Base-by-base conservation (phyloP, 2,888 invertebrate species). In the Athalia cordata region DNA sequence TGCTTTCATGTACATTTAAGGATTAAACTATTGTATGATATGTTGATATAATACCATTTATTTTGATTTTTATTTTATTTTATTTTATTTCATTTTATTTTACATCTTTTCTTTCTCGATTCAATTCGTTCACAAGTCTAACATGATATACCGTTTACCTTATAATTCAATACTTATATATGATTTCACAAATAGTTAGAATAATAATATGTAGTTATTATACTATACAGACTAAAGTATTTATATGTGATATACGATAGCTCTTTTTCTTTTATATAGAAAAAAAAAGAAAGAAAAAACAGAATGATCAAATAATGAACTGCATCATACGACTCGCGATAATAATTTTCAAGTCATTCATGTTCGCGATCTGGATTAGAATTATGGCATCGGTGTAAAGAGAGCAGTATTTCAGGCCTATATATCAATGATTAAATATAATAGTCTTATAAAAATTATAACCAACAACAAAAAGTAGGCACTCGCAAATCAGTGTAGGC, bases 211-310 rank as follows among this genome's bases (percentile, higher is more conserved):
- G 81, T 83, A 84, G 83, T 81, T 82, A 81, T 80, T 29, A 29
- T 2, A 29, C 29, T 29, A 81, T 72, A 72, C 72, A 72, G 72
- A 59, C 72, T 72, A 59, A 72, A 72, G 72, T 72, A 72, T 72
- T 83, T 84, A 82, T 84, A 85, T 87, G 86, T 87, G 87, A 86
- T 87, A 87, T 85, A 82, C 72, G 72, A 84, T 86, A 86, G 86
- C 85, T 85, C 85, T 85, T 86, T 85, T 83, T 85, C 83, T 83
- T 79, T 72, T 3, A 29, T 29, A 29, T 29, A 29, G 29, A 29
- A 2, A 77, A 80, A 55, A n/a, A 77, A 13, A 29, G 49, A 45
- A 45, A 76, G 57, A 72, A 45, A 13, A 72, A 68, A 72, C 45
- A 29, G 2, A 29, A 29, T 72, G 59, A 72, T 55, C 70, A 59